Evolutionary conservation across 2,113 vertebrate species (phyloP).

Genomic region (Charadrius vociferus): DNA sequence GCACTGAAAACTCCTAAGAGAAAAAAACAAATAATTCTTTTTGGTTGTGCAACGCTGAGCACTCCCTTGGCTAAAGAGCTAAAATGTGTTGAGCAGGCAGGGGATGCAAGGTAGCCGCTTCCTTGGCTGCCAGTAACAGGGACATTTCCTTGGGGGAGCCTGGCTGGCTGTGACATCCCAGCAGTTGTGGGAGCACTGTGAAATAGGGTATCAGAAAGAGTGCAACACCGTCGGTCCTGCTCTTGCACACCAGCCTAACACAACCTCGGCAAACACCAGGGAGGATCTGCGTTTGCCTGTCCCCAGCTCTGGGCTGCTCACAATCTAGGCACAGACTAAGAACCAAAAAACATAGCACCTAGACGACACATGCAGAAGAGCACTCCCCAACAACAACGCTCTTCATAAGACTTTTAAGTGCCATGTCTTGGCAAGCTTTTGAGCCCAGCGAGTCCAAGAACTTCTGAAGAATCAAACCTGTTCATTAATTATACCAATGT

Average conservation of each 20-base stretch:
- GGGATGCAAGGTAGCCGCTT: not conserved
- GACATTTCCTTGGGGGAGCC: not conserved
- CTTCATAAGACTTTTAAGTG: fast-evolving
- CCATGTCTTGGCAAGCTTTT: not conserved
- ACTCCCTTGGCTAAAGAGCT: not conserved
- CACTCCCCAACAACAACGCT: not conserved
- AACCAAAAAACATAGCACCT: not conserved
- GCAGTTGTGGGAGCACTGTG: not conserved
- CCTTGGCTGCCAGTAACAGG: not conserved
- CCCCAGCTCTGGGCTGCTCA: not conserved
- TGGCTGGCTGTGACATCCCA: not conserved
- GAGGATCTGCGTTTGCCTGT: not conserved
- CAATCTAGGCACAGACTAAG: not conserved
- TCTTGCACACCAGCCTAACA: not conserved
- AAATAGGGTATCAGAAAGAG: not conserved
- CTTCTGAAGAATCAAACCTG: not conserved
- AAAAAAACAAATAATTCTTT: not conserved
- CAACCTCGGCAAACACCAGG: not conserved
- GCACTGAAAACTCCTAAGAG: not conserved
- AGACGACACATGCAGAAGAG: fast-evolving
- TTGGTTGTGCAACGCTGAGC: not conserved
- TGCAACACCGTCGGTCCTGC: fast-evolving
- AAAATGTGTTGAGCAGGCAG: not conserved
- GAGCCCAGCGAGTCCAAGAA: not conserved
- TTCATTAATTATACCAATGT: not conserved